Base-by-base conservation (phyloP, 2,888 invertebrate genomes). In the Heliconius ethilla region DNA sequence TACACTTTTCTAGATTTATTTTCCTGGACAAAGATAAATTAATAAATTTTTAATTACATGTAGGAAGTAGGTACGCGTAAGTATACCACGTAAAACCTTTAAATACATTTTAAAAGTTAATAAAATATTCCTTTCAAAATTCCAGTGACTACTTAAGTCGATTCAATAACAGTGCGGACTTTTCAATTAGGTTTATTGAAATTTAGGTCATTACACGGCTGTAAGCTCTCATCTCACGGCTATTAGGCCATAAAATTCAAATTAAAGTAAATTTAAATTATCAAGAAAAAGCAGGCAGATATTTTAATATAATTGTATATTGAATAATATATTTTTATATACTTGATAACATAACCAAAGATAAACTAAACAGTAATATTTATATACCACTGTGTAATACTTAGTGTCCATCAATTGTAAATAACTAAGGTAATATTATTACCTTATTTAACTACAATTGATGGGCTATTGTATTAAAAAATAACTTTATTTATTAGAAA, bases 181-280 rank as follows among this genome's bases (percentile, higher is more conserved):
- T 67, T 25, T 37, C 67, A 67, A 67, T 67, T 67, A n/a, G 13
- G 40, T 40, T 37, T 33, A 13, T 67, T 25, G 67, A 67, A 67
- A 67, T 40, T 40, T 40, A 13, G 5, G n/a, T 0, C n/a, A 40
- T 40, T 11, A 67, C n/a, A 40, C 7, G 18, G n/a, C n/a, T 67
- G 37, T n/a, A 67, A 33, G 40, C 67, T 40, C n/a, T 13, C 40
- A 67, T 67, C 67, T 67, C 67, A 67, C 40, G 67, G 67, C n/a
- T 67, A 40, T 67, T 67, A 67, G n/a, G 67, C n/a, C n/a, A 37
- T 67, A 40, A 67, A 25, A 40, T n/a, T 40, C 11, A 11, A 13
- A 22, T 37, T 67, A n/a, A 33, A 33, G n/a, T n/a, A n/a, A n/a
- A n/a, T n/a, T n/a, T n/a, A n/a, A n/a, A 7, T 29, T 33, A 33